Evolutionary conservation across 1,140 invertebrate species (phyloP), one percentile per base, ranked within the genome.

Genomic region (Glossosoma conforme): DNA sequence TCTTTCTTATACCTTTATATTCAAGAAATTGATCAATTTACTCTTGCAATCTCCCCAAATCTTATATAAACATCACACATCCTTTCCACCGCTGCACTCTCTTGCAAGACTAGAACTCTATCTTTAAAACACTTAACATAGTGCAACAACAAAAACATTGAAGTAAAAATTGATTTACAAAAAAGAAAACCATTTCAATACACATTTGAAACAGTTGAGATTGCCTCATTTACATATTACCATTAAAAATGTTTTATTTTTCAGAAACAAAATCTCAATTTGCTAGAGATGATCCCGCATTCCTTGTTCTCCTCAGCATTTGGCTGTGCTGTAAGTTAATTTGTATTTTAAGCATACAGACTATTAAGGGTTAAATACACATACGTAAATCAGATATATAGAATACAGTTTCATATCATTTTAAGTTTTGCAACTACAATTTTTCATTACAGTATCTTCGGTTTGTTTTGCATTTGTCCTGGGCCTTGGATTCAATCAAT

Each of bases 241-340:
- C n/a, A n/a, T 6, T 28, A n/a, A n/a, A n/a, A 8, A 28, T 28
- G 28, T 58, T 60, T 67, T 67, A 59, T 52, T 60, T 81, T 85
- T 54, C 70, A 95, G 91, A 97, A 77, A 96, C 94, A 51, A 98
- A 98, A 76, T 90, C 93, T 60, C 96, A 99, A 74, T 99, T 97
- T 84, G 96, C 96, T 0, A 82, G 97, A 72, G 97, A 99, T 77
- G 97, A 99, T 77, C 97, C 97, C 44, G 97, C 97, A 49, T 99
- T 99, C 77, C 72, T 99, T 50, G 93, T 99, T 21, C 72, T 99
- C 37, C 74, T 99, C 11, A 83, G 86, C 52, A 77, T 87, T 61
- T 94, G 92, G 80, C 70, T 98, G 32, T 85, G 85, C 67, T 79
- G 89, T 92, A 80, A 80, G 81, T 79, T 25, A 25, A 18, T 25